Percentiles rank a stretch among this genome's conserved stretches.
phyloP scores from a whole-genome alignment of 2,888 invertebrate genomes.

The Epinotia demarniana region DNA sequence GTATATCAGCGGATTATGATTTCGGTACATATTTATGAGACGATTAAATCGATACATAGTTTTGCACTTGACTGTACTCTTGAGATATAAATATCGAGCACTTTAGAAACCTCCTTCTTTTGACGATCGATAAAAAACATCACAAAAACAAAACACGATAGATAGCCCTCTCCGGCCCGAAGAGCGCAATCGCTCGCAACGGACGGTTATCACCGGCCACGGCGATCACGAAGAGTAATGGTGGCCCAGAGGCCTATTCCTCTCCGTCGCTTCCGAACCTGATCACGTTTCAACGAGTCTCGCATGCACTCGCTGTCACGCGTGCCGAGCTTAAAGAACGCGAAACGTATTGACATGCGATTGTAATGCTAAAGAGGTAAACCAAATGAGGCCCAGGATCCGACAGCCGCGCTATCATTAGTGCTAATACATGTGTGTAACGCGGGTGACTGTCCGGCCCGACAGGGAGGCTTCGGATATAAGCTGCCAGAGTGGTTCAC shows the following conservation, averaged over 20 bases:
- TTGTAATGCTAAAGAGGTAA: neutral
- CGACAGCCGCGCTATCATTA: constrained; percentile 10
- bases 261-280: neutral
- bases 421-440: constrained; percentile 8
- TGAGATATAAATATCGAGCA: too few relatives aligned
- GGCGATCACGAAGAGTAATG: constrained; percentile 20
- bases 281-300: neutral
- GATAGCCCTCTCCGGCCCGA: neutral
- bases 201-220: neutral
- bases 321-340: neutral
- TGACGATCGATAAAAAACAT: neutral
- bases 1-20: too few relatives aligned
- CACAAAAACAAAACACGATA: neutral
- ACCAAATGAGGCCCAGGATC: neutral
- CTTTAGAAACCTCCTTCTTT: neutral
- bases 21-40: too few relatives aligned
- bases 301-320: neutral
- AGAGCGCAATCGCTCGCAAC: neutral
- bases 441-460: neutral
- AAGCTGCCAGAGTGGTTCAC: neutral
- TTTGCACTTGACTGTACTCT: too few relatives aligned
- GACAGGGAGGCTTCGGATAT: neutral
- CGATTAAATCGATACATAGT: too few relatives aligned
- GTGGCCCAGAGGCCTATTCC: neutral
- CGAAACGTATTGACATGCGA: neutral